Base-by-base conservation (phyloP, 2,113 vertebrate genomes). In the Mus spicilegus region DNA sequence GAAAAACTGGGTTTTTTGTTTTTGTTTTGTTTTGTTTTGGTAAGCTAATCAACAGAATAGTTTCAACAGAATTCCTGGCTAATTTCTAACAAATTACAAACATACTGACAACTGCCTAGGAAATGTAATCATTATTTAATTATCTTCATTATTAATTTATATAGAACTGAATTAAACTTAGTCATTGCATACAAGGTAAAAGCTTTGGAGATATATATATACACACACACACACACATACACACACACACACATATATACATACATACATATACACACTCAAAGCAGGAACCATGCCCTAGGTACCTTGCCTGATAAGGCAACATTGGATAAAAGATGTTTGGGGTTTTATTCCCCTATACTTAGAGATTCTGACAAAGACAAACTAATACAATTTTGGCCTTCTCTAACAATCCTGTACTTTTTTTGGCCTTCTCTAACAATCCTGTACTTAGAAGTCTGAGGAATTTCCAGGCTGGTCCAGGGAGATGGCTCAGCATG, bases 11-110 rank as follows among this genome's bases (percentile, higher is more conserved):
- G 84, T 13, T 67, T 30, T 67, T 67, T 67, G 13, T 24, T 61
- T 58, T 58, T 58, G 3, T 67, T 58, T 20, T 58, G 42, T 42
- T 42, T 42, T 42, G 42, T 58, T 58, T 58, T 19, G 14, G 26
- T 30, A 87, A 95, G 30, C 73, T 51, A 96, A 93, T 65, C 30
- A 94, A 28, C 85, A 91, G 39, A 90, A 28, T 30, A n/a, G 84
- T 54, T 94, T 24, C 85, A 96, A 94, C 3, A 81, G 51, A 96
- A 91, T 87, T 87, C 33, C 28, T 93, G 19, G 26, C 67, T 95
- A 67, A 96, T 75, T 65, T 84, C 36, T n/a, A 87, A n/a, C 36
- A 95, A 97, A 93, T 80, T 82, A 67, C 14, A 93, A 94, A 76
- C 51, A 91, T 70, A 36, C 76, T 67, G 10, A 67, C 28, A 67